Conservation (phyloP, 2,113 vertebrate species). For the Coregonus clupeaformis region DNA sequence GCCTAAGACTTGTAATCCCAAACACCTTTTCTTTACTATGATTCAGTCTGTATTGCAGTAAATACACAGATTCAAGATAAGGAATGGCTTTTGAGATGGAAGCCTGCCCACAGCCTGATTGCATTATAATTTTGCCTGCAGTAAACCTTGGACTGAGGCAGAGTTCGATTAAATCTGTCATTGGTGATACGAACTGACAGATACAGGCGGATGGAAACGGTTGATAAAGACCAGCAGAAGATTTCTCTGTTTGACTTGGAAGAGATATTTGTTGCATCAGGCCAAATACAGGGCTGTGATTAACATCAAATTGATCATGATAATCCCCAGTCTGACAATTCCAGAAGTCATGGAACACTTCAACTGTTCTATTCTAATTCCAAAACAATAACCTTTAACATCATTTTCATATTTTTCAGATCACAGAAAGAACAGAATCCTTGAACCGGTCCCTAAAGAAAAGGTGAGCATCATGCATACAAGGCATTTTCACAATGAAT, state of each 20-base stretch:
- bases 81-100: neutral
- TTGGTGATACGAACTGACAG: neutral
- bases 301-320: neutral
- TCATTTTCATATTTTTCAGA: constrained; percentile 65
- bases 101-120: neutral
- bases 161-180: neutral
- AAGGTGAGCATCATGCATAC: constrained; percentile 72
- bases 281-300: constrained; percentile 11
- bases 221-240: constrained; percentile 18
- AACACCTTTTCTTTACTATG: no score
- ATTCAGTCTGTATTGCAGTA: neutral
- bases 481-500: neutral
- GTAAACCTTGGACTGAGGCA: neutral
- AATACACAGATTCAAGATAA: neutral
- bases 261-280: neutral
- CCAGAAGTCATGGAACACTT: neutral
- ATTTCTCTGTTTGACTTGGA: constrained; percentile 28
- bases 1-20: neutral
- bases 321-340: neutral
- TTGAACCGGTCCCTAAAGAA: constrained; percentile 85
- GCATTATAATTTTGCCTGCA: no score
- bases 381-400: constrained; percentile 7
- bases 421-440: constrained; percentile 83
- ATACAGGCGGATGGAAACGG: neutral
- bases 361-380: neutral